Evolutionary conservation across 2,888 invertebrate genomes (phyloP).

Genomic region (Leptinotarsa rubiginosa): DNA sequence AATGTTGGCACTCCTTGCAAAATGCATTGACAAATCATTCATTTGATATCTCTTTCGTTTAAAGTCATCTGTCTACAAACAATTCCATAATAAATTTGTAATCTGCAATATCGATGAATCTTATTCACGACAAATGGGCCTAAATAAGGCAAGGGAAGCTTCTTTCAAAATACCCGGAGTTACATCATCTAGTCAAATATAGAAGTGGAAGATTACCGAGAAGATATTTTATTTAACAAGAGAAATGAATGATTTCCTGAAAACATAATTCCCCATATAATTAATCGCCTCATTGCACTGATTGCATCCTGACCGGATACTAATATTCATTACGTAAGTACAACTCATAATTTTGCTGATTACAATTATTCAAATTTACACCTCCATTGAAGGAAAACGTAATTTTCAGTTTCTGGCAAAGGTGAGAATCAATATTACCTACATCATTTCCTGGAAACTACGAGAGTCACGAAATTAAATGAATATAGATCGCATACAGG

Average conservation of each 20-base stretch:
- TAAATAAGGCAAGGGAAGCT: background rate
- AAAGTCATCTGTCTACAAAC: background rate
- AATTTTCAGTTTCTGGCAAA: background rate
- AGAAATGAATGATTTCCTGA: constrained; percentile 1
- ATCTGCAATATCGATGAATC: background rate
- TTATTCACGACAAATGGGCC: background rate
- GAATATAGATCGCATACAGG: too few species aligned
- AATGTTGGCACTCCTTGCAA: background rate
- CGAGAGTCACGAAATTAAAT: too few species aligned
- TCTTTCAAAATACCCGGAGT: background rate
- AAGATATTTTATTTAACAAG: background rate
- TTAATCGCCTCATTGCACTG: background rate
- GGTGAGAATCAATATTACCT: background rate
- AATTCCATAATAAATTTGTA: background rate
- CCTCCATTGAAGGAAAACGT: background rate
- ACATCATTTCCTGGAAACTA: too few species aligned
- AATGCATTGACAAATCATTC: background rate
- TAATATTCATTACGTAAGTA: background rate
- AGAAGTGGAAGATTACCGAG: background rate
- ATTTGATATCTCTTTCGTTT: background rate
- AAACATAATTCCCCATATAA: background rate
- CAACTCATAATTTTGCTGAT: background rate
- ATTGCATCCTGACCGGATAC: constrained; percentile 12
- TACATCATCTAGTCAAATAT: background rate
- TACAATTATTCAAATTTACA: background rate